Conservation (phyloP, 2,113 vertebrate genomes). For the Phyllostomus discolor region DNA sequence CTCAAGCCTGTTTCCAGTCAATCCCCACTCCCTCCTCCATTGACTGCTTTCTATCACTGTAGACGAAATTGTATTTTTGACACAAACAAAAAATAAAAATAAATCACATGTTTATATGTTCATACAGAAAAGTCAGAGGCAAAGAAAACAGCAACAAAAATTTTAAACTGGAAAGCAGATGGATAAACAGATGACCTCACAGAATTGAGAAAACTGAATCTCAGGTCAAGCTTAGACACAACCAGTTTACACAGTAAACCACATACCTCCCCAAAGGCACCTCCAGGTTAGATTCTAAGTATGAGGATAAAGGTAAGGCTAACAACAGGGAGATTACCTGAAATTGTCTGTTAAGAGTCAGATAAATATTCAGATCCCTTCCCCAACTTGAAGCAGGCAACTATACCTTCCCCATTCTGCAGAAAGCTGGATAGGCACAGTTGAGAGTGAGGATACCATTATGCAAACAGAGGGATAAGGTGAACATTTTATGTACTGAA, state of each 20-base stretch:
- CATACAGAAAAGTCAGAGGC: not conserved
- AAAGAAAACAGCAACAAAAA: not conserved
- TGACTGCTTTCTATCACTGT: not conserved
- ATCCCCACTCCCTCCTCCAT: not conserved
- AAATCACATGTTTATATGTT: not conserved
- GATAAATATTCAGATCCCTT: not conserved
- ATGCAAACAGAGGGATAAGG: not conserved
- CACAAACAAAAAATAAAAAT: not conserved
- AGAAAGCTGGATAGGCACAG: not conserved
- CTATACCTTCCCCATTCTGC: not conserved
- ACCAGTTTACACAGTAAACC: not conserved
- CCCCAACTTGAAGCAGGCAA: not conserved
- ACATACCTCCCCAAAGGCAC: not conserved
- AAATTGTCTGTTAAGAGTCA: conserved; percentile 12
- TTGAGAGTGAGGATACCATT: not conserved
- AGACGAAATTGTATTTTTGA: not conserved
- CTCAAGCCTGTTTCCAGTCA: not conserved
- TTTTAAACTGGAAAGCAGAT: not conserved
- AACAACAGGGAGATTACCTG: not conserved
- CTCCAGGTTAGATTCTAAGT: not conserved
- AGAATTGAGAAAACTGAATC: not conserved
- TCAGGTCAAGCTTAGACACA: not conserved
- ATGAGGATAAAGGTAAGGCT: conserved; percentile 1
- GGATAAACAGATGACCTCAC: not conserved
- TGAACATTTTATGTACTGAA: not conserved